Base-by-base conservation (phyloP, 2,113 vertebrate genomes). In the Ellobius talpinus region DNA sequence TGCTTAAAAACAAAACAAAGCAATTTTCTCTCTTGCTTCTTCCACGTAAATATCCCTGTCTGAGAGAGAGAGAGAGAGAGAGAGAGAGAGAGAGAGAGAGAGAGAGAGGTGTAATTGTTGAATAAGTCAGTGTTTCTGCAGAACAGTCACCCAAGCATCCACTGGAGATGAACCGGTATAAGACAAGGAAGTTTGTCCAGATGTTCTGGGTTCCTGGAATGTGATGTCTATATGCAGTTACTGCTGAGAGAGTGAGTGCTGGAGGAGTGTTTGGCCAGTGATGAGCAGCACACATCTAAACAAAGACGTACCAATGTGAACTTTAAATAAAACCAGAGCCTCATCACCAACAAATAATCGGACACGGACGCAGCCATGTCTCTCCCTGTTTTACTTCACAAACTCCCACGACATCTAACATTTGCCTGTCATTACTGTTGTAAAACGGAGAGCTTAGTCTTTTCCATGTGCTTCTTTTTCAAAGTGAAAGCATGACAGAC, bases 381-480 rank as follows among this genome's bases (percentile, higher is more conserved):
- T 17, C 21, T 33, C 8, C 3, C 29, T 29, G 52, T 89, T 95
- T 89, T n/a, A 47, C 39, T 79, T 89, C n/a, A 66, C 2, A 17
- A 12, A 47, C 39, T 33, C 82, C 45, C 17, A 29, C 3, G 39
- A 50, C 26, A 58, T 16, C 72, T 52, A 66, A 55, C n/a, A 7
- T 29, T 55, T 5, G 33, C 14, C 68, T 70, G 23, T 19, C 8
- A 23, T n/a, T 11, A 14, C 52, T 94, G 52, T 36, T 89, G 21
- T 36, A 95, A 78, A 96, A 63, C 61, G 55, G 7, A 42, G 42
- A 72, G 63, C 19, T 47, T 4, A n/a, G 31, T 78, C 36, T 93
- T 91, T 73, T 19, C 16, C 23, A 58, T 24, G 24, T 39, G 78
- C 93, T 78, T 93, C 2, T 72, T 91, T 95, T 95, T 77, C 74